Percentiles rank a stretch among this genome's conserved stretches.
These are phyloP conservation scores for Gallinago solitaria DNA, from an alignment of 2,797 vertebrate species.

Conservation along the genomic window DNA sequence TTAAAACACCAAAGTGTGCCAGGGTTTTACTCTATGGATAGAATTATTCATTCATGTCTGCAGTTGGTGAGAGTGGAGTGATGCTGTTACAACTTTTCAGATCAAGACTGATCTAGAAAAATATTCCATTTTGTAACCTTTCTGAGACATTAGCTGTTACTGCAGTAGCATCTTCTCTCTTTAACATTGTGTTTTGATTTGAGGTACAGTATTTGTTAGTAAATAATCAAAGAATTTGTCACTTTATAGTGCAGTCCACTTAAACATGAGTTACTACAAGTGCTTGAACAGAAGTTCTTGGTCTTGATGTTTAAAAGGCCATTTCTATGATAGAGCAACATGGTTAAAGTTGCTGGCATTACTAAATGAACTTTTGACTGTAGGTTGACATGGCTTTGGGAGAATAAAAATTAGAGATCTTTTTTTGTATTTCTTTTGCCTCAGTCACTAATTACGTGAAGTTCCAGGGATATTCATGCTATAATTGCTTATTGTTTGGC, in stretches of 20 bases:
- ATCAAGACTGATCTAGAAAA: slow-evolving; percentile 44
- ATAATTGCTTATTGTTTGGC: slow-evolving; percentile 10
- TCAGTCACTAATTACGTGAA: background rate
- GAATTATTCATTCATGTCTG: slow-evolving; percentile 60
- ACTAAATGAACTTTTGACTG: background rate
- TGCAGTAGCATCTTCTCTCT: slow-evolving; percentile 5
- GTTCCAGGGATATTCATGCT: background rate
- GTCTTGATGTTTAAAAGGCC: slow-evolving; percentile 26
- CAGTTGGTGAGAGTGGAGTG: slow-evolving; percentile 13
- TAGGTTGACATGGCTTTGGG: background rate
- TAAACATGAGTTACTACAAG: background rate
- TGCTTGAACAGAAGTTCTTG: slow-evolving; percentile 11
- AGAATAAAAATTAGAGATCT: background rate
- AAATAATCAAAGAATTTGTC: slow-evolving; percentile 36
- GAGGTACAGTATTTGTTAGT: slow-evolving; percentile 9
- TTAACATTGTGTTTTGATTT: slow-evolving; percentile 27
- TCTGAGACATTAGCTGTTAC: background rate
- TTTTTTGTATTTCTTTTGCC: background rate
- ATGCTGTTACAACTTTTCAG: slow-evolving; percentile 6
- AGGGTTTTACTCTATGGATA: slow-evolving; percentile 40
- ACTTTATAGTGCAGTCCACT: background rate
- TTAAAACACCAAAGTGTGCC: slow-evolving; percentile 45
- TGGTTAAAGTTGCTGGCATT: background rate
- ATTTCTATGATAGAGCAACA: background rate
- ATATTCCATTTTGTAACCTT: slow-evolving; percentile 10